Percentiles rank a stretch among this genome's conserved stretches.
These are phyloP conservation scores for Hoplostethus mediterraneus DNA, from an alignment of 2,797 vertebrate genomes.

Conservation along the genomic window DNA sequence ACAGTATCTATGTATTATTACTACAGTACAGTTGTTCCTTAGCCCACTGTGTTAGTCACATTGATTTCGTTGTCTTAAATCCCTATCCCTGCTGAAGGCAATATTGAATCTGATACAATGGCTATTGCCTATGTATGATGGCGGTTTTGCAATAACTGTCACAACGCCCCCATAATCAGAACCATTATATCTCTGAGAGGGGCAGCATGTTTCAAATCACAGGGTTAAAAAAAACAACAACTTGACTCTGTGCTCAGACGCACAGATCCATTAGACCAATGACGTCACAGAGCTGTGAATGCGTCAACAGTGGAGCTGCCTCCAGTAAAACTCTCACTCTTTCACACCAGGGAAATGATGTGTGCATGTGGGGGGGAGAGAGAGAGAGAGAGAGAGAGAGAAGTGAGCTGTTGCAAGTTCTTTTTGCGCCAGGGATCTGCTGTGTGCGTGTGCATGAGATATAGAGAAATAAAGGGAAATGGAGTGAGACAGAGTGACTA, in stretches of 20 bases:
- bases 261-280: constrained; percentile 50
- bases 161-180: constrained; percentile 17
- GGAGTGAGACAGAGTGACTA: constrained; percentile 22
- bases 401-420: background rate
- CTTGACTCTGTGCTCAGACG: constrained; percentile 25
- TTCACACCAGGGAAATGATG: constrained; percentile 27
- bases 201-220: constrained; percentile 15
- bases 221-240: background rate
- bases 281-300: constrained; percentile 56
- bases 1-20: no score
- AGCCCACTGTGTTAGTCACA: no score
- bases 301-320: constrained; percentile 55
- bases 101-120: background rate
- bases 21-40: background rate
- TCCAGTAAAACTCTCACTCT: constrained; percentile 37
- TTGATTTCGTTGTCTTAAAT: constrained; percentile 1
- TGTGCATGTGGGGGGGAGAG: background rate
- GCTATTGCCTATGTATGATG: background rate
- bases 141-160: constrained; percentile 19
- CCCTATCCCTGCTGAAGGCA: background rate
- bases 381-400: background rate
- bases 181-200: background rate
- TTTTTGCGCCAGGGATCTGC: background rate
- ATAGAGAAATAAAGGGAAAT: constrained; percentile 1
- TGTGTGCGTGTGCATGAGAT: constrained; percentile 18